A percentile compares a stretch with the other conserved stretches of the same genome.
Evolutionary conservation across 2,113 vertebrate genomes (phyloP).

Genomic region (Morone chrysops): DNA sequence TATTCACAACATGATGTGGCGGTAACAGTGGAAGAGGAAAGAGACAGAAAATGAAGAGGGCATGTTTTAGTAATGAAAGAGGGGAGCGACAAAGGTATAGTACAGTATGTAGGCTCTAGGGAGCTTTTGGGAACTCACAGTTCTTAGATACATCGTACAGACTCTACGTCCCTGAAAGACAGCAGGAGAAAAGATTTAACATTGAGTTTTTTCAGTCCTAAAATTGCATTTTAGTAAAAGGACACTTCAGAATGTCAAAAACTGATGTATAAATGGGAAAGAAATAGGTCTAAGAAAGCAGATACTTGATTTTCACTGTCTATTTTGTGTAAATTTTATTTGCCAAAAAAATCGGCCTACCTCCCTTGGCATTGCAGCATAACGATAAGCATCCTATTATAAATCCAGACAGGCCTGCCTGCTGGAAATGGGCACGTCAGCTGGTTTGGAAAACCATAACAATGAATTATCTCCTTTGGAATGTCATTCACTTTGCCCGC

Average conservation of each 20-base stretch:
- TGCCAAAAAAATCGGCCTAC: constrained; percentile 56
- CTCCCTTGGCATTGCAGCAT: constrained; percentile 44
- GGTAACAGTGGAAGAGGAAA: constrained; percentile 17
- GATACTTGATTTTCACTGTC: constrained; percentile 35
- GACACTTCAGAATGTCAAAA: constrained; percentile 32
- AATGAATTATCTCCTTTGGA: constrained; percentile 55
- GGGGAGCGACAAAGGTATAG: constrained; percentile 31
- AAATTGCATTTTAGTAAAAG: constrained; percentile 18
- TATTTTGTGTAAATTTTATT: constrained; percentile 59
- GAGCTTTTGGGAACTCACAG: constrained; percentile 37
- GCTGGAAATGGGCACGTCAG: constrained; percentile 52
- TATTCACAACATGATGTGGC: constrained; percentile 24
- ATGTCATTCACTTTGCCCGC: constrained; percentile 45
- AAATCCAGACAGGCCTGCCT: constrained; percentile 43
- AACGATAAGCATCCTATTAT: constrained; percentile 61
- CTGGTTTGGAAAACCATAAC: constrained; percentile 60
- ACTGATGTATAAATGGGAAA: constrained; percentile 2
- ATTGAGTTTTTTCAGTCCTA: constrained; percentile 17
- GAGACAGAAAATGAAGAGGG: constrained; percentile 8
- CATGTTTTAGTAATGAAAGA: constrained; percentile 34
- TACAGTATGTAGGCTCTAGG: constrained; percentile 24
- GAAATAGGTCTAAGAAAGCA: constrained; percentile 15
- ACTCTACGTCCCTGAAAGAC: constrained; percentile 21
- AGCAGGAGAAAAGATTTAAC: constrained; percentile 16
- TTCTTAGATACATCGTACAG: constrained; percentile 41